Evolutionary conservation across 2,888 invertebrate genomes (phyloP).

Genomic region (Platerodrilus igneus): DNA sequence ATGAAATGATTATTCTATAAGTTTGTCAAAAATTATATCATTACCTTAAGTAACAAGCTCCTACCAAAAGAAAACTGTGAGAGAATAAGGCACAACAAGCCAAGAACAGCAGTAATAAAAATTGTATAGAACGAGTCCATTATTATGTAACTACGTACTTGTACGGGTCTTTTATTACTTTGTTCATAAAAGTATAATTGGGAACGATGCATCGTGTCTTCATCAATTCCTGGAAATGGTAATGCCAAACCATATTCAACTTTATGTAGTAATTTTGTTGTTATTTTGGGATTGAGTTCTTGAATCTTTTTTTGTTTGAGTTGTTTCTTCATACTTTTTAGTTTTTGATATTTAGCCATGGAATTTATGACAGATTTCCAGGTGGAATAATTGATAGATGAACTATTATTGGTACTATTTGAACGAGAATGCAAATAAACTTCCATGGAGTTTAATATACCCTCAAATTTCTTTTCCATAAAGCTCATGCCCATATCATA

Average conservation of each 20-base stretch:
- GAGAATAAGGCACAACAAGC: constrained; percentile 57
- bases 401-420: constrained; percentile 54
- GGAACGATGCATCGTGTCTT: constrained; percentile 73
- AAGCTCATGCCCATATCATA: constrained; percentile 81
- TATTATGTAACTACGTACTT: constrained; percentile 65
- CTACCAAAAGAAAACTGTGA: constrained; percentile 58
- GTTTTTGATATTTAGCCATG: constrained; percentile 44
- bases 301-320: constrained; percentile 66
- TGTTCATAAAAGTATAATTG: constrained; percentile 69
- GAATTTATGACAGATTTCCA: constrained; percentile 85
- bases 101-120: constrained; percentile 53
- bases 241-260: constrained; percentile 39
- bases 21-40: constrained; percentile 16
- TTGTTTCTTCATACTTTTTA: constrained; percentile 34
- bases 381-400: constrained; percentile 74
- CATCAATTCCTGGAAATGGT: constrained; percentile 80
- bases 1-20: constrained; percentile 2
- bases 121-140: constrained; percentile 51
- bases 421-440: constrained; percentile 56
- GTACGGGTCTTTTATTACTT: constrained; percentile 68
- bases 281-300: constrained; percentile 56
- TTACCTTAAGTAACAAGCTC: constrained; percentile 60
- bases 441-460: constrained; percentile 73
- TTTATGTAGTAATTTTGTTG: constrained; percentile 47
- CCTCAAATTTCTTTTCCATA: constrained; percentile 71